Evolutionary conservation across 2,113 vertebrate genomes (phyloP).

Genomic region (Fukomys damarensis): DNA sequence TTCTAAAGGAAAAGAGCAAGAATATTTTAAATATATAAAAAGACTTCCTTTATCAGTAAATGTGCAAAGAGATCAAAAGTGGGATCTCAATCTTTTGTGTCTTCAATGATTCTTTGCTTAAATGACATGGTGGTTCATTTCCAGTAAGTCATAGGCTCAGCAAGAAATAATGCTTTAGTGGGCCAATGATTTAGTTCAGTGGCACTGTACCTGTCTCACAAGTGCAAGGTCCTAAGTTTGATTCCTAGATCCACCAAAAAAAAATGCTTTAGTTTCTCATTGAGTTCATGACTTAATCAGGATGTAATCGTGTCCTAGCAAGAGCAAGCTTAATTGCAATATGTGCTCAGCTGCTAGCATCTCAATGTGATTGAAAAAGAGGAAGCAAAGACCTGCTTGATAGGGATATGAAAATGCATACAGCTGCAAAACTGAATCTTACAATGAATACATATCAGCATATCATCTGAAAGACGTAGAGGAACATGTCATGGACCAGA

Average conservation of each 20-base stretch:
- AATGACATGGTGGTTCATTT: background rate
- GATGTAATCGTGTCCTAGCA: background rate
- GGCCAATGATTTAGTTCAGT: no score
- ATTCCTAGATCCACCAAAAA: no score
- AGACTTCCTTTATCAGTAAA: background rate
- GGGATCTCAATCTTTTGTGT: rapidly evolving
- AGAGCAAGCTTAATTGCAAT: background rate
- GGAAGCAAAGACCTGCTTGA: background rate
- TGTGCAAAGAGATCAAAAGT: background rate
- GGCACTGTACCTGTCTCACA: no score
- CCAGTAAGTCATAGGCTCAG: background rate
- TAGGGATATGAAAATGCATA: background rate
- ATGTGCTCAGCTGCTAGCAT: background rate
- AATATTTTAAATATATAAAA: background rate
- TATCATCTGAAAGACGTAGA: constrained; percentile 1
- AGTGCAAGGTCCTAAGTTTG: no score
- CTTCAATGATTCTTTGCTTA: background rate
- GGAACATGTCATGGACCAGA: background rate
- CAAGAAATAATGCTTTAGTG: background rate
- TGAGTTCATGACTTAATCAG: background rate
- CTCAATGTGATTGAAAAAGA: background rate
- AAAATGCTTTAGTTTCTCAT: background rate
- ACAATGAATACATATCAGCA: background rate
- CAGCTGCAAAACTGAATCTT: background rate
- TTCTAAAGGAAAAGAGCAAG: background rate